Conservation (phyloP, 2,797 vertebrate species). For the Oryzias dopingdopingensis region DNA sequence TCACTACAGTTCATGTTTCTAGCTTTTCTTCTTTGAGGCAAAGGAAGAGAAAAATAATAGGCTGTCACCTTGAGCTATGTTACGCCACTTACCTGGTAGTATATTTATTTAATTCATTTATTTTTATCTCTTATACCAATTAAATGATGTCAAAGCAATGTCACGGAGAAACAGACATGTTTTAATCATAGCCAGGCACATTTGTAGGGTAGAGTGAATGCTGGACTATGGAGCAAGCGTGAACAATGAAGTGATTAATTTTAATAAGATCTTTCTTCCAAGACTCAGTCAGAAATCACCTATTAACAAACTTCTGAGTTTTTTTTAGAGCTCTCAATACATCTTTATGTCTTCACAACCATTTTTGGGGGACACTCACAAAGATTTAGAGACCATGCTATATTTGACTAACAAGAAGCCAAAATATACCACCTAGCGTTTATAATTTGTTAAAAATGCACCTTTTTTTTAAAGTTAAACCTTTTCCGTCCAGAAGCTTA, state of each 20-base stretch:
- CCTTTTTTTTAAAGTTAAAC: constrained; percentile 17
- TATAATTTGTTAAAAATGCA: constrained; percentile 34
- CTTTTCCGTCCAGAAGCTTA: constrained; percentile 17
- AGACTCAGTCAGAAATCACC: constrained; percentile 68
- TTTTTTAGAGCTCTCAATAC: constrained; percentile 68
- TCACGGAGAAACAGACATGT: constrained; percentile 76
- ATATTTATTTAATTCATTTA: constrained; percentile 79
- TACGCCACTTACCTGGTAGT: constrained; percentile 75
- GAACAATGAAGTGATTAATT: constrained; percentile 80
- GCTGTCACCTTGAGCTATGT: constrained; percentile 74
- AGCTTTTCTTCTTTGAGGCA: constrained; percentile 67
- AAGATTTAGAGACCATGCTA: constrained; percentile 80
- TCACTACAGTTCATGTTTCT: constrained; percentile 63
- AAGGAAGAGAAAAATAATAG: constrained; percentile 73
- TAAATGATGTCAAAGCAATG: constrained; percentile 80
- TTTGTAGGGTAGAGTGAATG: constrained; percentile 59
- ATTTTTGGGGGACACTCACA: constrained; percentile 78
- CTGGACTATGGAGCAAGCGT: constrained; percentile 64
- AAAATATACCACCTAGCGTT: constrained; percentile 39
- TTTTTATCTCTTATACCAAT: constrained; percentile 79
- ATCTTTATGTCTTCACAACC: constrained; percentile 81
- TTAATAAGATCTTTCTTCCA: constrained; percentile 74
- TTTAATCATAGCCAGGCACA: constrained; percentile 73
- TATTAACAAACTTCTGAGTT: constrained; percentile 80
- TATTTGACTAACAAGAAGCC: constrained; percentile 61